phyloP scores from a whole-genome alignment of 2,888 invertebrate species.

The Eupithecia pulchellata region DNA sequence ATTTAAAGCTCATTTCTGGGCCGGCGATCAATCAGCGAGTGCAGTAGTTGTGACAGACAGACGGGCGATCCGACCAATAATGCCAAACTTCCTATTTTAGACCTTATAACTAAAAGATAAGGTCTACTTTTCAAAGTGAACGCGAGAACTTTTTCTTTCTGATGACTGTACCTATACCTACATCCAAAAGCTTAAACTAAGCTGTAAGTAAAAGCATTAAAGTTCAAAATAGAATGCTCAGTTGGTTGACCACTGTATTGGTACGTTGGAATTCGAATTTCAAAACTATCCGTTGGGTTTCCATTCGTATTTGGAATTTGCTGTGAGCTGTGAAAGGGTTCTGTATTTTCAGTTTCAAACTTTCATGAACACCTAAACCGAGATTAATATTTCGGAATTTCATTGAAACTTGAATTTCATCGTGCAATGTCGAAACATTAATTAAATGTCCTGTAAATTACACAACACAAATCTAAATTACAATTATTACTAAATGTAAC shows the following conservation, averaged over 20 bases:
- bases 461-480: too few relatives aligned
- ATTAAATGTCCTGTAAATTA: not conserved
- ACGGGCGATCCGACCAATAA: slow-evolving; percentile 30
- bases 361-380: slow-evolving; percentile 20
- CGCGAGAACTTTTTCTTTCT: not conserved
- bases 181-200: not conserved
- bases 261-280: slow-evolving; percentile 41
- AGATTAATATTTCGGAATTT: slow-evolving; percentile 14
- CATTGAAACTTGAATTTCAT: too few relatives aligned
- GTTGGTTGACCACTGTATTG: slow-evolving; percentile 30
- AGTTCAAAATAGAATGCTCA: slow-evolving; percentile 16
- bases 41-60: slow-evolving; percentile 46
- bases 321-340: slow-evolving; percentile 37
- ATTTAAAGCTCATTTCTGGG: slow-evolving; percentile 62
- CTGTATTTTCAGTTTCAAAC: slow-evolving; percentile 22
- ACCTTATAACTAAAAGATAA: slow-evolving; percentile 33
- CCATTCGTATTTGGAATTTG: slow-evolving; percentile 33
- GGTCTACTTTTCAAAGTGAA: slow-evolving; percentile 27
- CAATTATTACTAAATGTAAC: too few relatives aligned
- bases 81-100: slow-evolving; percentile 10
- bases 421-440: not conserved
- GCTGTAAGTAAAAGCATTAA: slow-evolving; percentile 14
- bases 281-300: slow-evolving; percentile 43
- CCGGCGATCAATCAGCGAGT: slow-evolving; percentile 61
- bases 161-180: slow-evolving; percentile 17